Evolutionary conservation across 37 sponge, comb jelly and placozoan genomes (phyloP), one percentile per base, ranked within the genome.

Genomic region (Oopsacas minuta): DNA sequence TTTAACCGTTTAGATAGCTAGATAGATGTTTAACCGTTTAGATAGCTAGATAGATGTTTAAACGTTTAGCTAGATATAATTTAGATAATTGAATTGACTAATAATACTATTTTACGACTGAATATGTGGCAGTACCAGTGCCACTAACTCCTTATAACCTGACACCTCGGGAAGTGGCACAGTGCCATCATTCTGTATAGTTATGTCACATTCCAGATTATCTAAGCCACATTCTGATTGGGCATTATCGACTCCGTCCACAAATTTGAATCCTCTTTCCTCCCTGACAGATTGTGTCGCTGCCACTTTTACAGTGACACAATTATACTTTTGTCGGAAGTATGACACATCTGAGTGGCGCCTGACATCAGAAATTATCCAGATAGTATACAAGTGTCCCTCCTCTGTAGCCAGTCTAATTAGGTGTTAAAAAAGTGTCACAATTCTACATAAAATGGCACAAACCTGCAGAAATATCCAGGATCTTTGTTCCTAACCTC

Each of bases 151-250:
- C 22, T 12, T 10, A n/a, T 32, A 61, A 5, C 75, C 75, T 61
- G 75, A 25, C 75, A 61, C 75, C 22, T 61, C 75, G 5, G 5
- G 17, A 61, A 61, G 75, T 61, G 75, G 75, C 83, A 88, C 87
- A 20, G 49, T 52, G 5, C 88, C 90, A 52, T 91, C 81, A 39
- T 96, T 96, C 0, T 36, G 81, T 32, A 96, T 83, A 35, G 46
- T 37, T 35, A 94, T 23, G 42, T 96, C 90, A 83, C 88, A 89
- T 0, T 30, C 39, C 83, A 87, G 87, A 7, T 83, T 52, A 61
- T 96, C 97, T 51, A 96, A 85, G 5, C 84, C 93, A 87, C 97
- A 96, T 87, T 96, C 97, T 1, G 97, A 96, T 3, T 69, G 83
- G 10, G 91, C 89, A 82, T 96, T 88, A 85, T 96, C 97, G 37